Percentiles rank a stretch among this genome's conserved stretches.
Conservation (phyloP, 2,797 vertebrate species). For the Eulemur coronatus region DNA sequence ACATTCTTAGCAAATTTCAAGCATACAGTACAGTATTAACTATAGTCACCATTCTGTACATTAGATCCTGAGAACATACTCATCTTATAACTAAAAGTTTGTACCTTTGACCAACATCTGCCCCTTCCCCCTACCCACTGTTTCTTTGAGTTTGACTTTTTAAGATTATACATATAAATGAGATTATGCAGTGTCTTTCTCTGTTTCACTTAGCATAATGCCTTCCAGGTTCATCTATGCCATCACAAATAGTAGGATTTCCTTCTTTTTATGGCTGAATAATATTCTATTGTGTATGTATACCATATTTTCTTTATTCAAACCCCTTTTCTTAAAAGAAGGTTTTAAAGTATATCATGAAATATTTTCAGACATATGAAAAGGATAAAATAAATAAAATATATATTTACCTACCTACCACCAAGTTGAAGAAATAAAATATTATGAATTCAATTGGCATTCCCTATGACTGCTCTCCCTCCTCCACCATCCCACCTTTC, state of each 20-base stretch:
- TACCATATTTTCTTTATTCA: neutral
- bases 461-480: neutral
- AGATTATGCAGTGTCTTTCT: neutral
- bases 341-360: neutral
- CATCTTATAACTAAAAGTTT: neutral
- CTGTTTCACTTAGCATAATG: neutral
- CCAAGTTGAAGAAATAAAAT: neutral
- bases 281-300: neutral
- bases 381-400: neutral
- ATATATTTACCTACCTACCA: neutral
- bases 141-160: neutral
- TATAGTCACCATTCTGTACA: neutral
- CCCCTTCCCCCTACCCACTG: too few relatives aligned
- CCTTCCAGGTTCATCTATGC: neutral
- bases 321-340: neutral
- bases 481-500: neutral
- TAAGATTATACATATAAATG: neutral
- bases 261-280: neutral
- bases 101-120: neutral
- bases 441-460: neutral
- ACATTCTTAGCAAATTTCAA: neutral
- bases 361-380: neutral
- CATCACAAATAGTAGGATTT: neutral
- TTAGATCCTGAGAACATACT: neutral
- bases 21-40: neutral